A percentile compares a stretch with the other conserved stretches of the same genome.
These are phyloP conservation scores for Tetraneura akinire DNA, from an alignment of 1,140 invertebrate genomes.

Conservation along the genomic window DNA sequence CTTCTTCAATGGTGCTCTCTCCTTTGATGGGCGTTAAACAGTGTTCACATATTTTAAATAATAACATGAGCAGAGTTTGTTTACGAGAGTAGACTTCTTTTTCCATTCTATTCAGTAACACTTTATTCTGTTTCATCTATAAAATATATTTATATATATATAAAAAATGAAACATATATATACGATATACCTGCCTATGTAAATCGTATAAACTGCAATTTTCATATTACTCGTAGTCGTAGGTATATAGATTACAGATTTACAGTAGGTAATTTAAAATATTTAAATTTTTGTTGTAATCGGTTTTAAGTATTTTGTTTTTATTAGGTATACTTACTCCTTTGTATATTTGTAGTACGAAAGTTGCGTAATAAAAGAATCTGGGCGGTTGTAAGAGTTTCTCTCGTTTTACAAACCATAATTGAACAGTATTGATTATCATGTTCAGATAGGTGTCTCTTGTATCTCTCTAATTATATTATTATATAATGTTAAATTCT, in stretches of 20 bases:
- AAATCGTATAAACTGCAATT: too few relatives aligned
- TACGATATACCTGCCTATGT: too few relatives aligned
- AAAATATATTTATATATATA: too few relatives aligned
- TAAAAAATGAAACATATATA: too few relatives aligned
- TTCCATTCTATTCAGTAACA: constrained; percentile 35
- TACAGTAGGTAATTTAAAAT: too few relatives aligned
- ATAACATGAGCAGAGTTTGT: constrained; percentile 30
- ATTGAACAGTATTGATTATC: constrained; percentile 82
- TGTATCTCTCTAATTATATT: constrained; percentile 77
- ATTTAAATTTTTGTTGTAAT: too few relatives aligned
- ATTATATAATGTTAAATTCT: constrained; percentile 52
- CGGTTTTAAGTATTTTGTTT: not conserved
- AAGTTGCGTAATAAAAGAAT: constrained; percentile 27
- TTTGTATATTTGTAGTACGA: constrained; percentile 33
- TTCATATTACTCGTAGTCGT: too few relatives aligned
- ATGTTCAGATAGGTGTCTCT: constrained; percentile 87
- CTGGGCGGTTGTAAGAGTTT: constrained; percentile 61
- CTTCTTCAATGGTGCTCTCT: constrained; percentile 12
- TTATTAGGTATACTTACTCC: constrained; percentile 38
- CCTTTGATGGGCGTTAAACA: constrained; percentile 18
- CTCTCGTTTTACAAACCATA: constrained; percentile 84
- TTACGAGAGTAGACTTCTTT: constrained; percentile 34
- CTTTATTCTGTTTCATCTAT: constrained; percentile 45
- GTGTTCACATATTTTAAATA: constrained; percentile 43
- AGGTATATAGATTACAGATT: too few relatives aligned